A percentile compares a stretch with the other conserved stretches of the same genome.
Conservation (phyloP, 2,888 invertebrate species). For the Dasypogon diadema region DNA sequence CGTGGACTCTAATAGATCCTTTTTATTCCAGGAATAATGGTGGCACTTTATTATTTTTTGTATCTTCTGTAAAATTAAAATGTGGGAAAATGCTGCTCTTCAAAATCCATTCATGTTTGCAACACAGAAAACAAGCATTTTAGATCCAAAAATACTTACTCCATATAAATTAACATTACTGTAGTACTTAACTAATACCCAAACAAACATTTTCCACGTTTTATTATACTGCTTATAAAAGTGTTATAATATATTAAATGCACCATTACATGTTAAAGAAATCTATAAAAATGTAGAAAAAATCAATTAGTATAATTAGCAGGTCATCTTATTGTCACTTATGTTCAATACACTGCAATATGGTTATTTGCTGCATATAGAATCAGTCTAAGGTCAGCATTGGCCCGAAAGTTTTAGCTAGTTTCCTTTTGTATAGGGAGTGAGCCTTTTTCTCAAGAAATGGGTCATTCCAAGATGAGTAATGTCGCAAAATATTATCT, state of each 20-base stretch:
- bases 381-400: conserved; percentile 12
- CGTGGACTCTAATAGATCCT: too few species aligned
- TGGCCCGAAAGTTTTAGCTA: conserved; percentile 18
- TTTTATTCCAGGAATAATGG: too few species aligned
- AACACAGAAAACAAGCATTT: too few species aligned
- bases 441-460: conserved; percentile 44
- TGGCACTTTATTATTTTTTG: too few species aligned
- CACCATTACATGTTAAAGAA: conserved; percentile 8
- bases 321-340: background rate
- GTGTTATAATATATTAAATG: background rate
- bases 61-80: too few species aligned
- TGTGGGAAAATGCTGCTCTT: too few species aligned
- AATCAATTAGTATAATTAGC: conserved; percentile 34
- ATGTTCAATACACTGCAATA: background rate
- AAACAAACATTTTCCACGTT: too few species aligned
- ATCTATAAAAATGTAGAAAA: conserved; percentile 7
- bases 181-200: too few species aligned
- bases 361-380: background rate
- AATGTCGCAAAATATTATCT: conserved; percentile 56
- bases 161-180: too few species aligned
- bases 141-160: too few species aligned
- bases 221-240: background rate
- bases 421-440: conserved; percentile 23
- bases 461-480: conserved; percentile 57
- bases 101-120: too few species aligned